These are phyloP conservation scores for Elgaria multicarinata DNA, from an alignment of 2,113 vertebrate genomes.

Conservation along the genomic window DNA sequence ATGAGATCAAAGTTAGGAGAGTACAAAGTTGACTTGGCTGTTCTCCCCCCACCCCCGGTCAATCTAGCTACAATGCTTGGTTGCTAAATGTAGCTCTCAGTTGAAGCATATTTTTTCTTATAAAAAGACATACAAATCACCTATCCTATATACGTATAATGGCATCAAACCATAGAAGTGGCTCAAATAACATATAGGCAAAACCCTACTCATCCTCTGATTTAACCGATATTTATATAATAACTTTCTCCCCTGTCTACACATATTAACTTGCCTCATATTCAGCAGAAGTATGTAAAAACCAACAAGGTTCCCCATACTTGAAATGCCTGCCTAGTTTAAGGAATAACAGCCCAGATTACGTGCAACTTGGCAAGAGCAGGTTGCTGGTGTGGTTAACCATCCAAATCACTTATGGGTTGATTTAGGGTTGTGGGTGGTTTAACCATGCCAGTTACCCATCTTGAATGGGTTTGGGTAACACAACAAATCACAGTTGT, in stretches of 20 bases:
- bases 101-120: neutral
- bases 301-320: no score
- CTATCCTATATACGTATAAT: neutral
- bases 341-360: neutral
- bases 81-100: neutral
- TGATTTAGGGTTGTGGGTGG: no score
- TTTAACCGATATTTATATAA: neutral
- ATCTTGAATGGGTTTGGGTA: no score
- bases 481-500: no score
- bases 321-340: neutral
- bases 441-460: no score
- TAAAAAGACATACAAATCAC: neutral
- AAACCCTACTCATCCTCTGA: neutral
- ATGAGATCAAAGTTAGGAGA: neutral
- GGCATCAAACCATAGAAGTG: neutral
- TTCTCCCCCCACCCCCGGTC: neutral
- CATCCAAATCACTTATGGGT: no score
- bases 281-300: neutral
- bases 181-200: neutral
- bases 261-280: neutral
- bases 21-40: conserved; percentile 3
- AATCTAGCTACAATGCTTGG: neutral
- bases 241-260: neutral
- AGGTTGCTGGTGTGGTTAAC: no score
- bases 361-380: no score